Evolutionary conservation across 2,797 vertebrate species (phyloP), one percentile per base, ranked within the genome.

Genomic region (Dendrocincla tyrannina): DNA sequence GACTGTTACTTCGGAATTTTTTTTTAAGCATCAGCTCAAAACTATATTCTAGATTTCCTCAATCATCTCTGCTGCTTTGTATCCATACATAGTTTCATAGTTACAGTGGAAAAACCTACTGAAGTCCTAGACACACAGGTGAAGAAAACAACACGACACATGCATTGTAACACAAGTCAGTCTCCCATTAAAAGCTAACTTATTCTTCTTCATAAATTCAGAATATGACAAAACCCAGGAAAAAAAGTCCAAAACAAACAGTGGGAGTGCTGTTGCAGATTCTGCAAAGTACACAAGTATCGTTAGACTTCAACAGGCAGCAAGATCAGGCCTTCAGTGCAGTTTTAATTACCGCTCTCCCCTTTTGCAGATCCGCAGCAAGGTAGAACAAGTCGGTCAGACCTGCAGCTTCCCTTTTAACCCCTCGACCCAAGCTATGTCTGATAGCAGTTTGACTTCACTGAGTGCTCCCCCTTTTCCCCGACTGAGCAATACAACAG

Each of bases 161-260:
- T 3, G 2, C 24, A 3, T 0, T 52, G 9, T 17, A 56, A 70
- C 0, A 72, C 24, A 18, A 1, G 0, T 8, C 49, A 56, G 24
- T 3, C 32, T 41, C 41, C 17, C 25, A n/a, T 4, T 42, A 50
- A 20, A 66, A 73, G 17, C 11, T 55, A 49, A 5, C 22, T 64
- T 30, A 73, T 0, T 41, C 56, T 25, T 67, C 64, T 74, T 49
- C 46, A 19, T 14, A 37, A 67, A 68, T 18, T 25, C 75, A 46
- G 44, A 55, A 33, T 52, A 28, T 11, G 30, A 58, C 23, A 60
- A 85, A 81, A 82, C 16, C 0, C 25, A 19, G 3, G 35, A 4
- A 6, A 6, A 42, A 46, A 68, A 41, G 46, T 42, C 30, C 33
- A 44, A 82, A 74, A 44, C 66, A 62, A 83, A 9, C 81, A 52